These are phyloP conservation scores for Drosophila pegasa DNA, from an alignment of 2,888 invertebrate genomes.

Conservation along the genomic window DNA sequence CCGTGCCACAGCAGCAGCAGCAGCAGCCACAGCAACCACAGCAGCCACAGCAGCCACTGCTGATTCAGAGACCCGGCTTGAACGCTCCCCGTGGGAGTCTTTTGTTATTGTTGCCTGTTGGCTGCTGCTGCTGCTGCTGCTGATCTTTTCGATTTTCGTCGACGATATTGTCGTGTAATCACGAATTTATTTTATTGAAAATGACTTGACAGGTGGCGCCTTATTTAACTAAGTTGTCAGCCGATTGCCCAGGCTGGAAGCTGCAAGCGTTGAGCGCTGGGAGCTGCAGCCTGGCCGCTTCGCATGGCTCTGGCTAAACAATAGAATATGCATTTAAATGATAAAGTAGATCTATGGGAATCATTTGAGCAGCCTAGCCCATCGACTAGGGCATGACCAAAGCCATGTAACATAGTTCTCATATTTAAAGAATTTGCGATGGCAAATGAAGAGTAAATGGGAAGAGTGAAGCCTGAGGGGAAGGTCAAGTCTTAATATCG, in stretches of 20 bases:
- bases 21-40: neutral
- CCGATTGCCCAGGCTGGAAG: slow-evolving; percentile 31
- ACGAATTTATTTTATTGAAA: slow-evolving; percentile 85
- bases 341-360: slow-evolving; percentile 26
- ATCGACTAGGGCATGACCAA: neutral
- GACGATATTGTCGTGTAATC: slow-evolving; percentile 83
- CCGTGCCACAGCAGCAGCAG: slow-evolving; percentile 42
- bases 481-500: neutral
- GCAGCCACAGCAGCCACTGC: slow-evolving; percentile 8
- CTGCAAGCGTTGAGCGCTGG: neutral
- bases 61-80: slow-evolving; percentile 10
- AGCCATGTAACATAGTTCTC: neutral
- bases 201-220: slow-evolving; percentile 84
- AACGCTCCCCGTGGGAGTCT: slow-evolving; percentile 76
- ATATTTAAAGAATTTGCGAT: neutral
- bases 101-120: slow-evolving; percentile 70
- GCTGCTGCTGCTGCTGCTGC: no score
- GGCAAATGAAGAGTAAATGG: neutral
- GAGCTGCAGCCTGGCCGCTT: slow-evolving; percentile 5
- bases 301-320: slow-evolving; percentile 12
- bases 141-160: slow-evolving; percentile 76
- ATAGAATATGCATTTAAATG: slow-evolving; percentile 42
- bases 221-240: slow-evolving; percentile 81
- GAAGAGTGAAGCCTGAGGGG: neutral
- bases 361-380: neutral